These are phyloP conservation scores for Platycercus adscitus DNA, from an alignment of 2,113 vertebrate genomes.

Conservation along the genomic window DNA sequence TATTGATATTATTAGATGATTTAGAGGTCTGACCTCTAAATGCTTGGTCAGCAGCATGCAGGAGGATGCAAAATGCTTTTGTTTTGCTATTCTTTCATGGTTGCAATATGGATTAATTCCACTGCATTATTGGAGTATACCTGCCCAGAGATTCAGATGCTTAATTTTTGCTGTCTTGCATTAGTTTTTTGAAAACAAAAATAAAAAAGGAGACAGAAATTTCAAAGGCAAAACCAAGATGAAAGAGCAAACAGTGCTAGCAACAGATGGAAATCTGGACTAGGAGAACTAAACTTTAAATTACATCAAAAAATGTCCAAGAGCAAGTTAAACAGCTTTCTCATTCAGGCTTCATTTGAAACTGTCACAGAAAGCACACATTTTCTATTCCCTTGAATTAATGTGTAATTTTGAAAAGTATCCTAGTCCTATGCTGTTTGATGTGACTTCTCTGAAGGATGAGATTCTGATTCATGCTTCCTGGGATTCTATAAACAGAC, in stretches of 20 bases:
- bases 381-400: not conserved
- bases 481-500: not conserved
- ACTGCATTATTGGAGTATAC: not conserved
- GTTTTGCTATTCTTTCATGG: not conserved
- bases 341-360: not conserved
- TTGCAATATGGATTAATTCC: not conserved
- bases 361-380: not conserved
- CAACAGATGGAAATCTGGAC: not conserved
- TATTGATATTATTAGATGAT: not conserved
- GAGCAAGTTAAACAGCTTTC: not conserved
- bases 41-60: not conserved
- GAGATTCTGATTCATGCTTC: not conserved
- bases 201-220: not conserved
- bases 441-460: not conserved
- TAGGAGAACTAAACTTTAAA: not conserved
- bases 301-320: not conserved
- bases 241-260: not conserved
- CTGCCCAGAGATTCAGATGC: not conserved
- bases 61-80: not conserved
- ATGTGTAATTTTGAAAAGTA: not conserved
- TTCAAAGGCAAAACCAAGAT: not conserved
- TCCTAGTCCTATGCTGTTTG: not conserved
- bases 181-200: not conserved
- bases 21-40: not conserved
- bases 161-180: not conserved